phyloP scores from a whole-genome alignment of 2,888 invertebrate species.

The Itoplectis maculator region DNA sequence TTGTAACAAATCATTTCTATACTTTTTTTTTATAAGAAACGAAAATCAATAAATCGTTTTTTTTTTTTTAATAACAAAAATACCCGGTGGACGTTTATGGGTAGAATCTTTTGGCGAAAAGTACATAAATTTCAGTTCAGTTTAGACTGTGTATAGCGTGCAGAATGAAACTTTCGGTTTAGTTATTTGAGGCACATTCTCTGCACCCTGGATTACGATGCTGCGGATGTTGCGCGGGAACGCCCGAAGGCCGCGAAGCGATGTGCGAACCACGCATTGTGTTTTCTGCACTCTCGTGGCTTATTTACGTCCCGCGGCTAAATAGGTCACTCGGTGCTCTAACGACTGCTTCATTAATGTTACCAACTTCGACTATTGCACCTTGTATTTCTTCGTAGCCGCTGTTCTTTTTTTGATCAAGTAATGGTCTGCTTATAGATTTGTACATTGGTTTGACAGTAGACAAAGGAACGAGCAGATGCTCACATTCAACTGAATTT shows the following conservation, averaged over 20 bases:
- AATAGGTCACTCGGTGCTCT: constrained; percentile 60
- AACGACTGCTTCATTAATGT: constrained; percentile 65
- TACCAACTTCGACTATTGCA: constrained; percentile 39
- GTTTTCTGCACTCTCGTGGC: constrained; percentile 55
- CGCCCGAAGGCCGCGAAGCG: constrained; percentile 35
- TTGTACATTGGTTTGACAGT: too few relatives aligned
- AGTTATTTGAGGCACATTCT: constrained; percentile 23
- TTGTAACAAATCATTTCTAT: too few relatives aligned
- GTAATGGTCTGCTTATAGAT: too few relatives aligned
- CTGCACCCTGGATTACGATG: constrained; percentile 8
- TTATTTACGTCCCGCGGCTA: constrained; percentile 61
- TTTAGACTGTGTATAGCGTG: not conserved
- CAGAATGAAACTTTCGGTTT: constrained; percentile 13
- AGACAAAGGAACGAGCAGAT: too few relatives aligned
- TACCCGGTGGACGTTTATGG: too few relatives aligned
- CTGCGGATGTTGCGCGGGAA: constrained; percentile 26
- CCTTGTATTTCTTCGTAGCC: constrained; percentile 27
- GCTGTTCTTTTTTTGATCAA: too few relatives aligned
- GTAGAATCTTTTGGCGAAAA: not conserved
- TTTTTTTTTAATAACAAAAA: not conserved
- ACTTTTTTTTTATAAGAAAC: too few relatives aligned
- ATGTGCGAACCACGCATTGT: constrained; percentile 37
- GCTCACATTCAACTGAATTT: too few relatives aligned
- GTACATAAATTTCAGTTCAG: not conserved
- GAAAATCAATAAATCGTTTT: too few relatives aligned